Percentiles rank a stretch among this genome's conserved stretches.
Conservation (phyloP, 2,888 invertebrate species). For the Sinhomidia bicolor region DNA sequence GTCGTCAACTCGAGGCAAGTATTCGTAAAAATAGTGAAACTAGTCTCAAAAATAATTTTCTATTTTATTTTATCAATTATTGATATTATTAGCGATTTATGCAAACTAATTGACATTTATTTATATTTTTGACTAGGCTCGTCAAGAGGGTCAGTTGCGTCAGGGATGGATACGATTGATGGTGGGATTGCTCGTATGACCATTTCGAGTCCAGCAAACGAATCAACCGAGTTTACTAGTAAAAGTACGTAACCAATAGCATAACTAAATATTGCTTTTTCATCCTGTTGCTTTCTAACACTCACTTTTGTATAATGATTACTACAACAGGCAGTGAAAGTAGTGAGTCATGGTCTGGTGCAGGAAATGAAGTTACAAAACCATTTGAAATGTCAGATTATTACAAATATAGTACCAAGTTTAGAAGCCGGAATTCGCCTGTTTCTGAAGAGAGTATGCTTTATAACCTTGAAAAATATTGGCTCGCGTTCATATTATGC, state of each 20-base stretch:
- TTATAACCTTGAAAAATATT: neutral
- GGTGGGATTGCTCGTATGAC: constrained; percentile 48
- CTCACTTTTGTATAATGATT: neutral
- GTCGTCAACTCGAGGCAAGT: constrained; percentile 49
- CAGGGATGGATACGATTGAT: constrained; percentile 65
- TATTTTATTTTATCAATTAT: too few species aligned
- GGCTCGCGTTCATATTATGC: neutral
- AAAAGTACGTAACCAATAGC: constrained; percentile 49
- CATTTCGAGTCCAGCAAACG: constrained; percentile 80
- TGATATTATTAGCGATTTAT: too few species aligned
- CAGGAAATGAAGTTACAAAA: constrained; percentile 90
- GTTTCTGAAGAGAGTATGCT: constrained; percentile 62
- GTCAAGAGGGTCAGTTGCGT: constrained; percentile 61
- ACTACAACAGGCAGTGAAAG: constrained; percentile 77
- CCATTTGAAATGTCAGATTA: constrained; percentile 99
- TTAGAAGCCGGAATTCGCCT: constrained; percentile 84
- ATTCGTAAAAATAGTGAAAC: neutral
- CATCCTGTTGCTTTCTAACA: neutral
- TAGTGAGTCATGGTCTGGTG: constrained; percentile 70
- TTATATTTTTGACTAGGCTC: constrained; percentile 33
- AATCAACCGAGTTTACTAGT: constrained; percentile 58
- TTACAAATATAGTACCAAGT: constrained; percentile 98
- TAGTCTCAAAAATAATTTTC: neutral
- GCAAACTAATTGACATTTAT: too few species aligned
- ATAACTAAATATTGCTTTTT: neutral